Base-by-base conservation (phyloP, 1,140 invertebrate genomes). In the Pemphigus obesinymphae region DNA sequence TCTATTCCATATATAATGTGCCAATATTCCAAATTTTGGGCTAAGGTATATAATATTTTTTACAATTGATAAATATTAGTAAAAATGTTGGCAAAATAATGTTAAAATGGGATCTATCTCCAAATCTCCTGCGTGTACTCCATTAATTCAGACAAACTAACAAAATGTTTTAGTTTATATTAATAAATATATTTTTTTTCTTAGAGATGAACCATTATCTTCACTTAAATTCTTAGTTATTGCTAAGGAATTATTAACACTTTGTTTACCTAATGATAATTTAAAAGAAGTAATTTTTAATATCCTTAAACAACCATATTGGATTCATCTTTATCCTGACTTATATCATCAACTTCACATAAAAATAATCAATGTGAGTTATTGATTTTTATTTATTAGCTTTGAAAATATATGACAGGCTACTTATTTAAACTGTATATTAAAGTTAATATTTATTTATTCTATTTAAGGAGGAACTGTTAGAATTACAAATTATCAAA, bases 241-340 rank as follows among this genome's bases (percentile, higher is more conserved):
- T 61, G 37, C 37, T 31, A 63, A 80, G 20, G 23, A 43, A 80
- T 43, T 80, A 45, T 43, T 61, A 40, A 20, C 4, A 45, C 6
- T 29, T 45, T 17, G 10, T 40, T n/a, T 29, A 50, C 17, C 8
- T 11, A 43, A 80, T 29, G 26, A 45, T 20, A 17, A 61, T 29
- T 61, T 80, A 11, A 80, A 80, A 61, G 3, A 45, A n/a, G 15
- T 61, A 29, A 61, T 80, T 43, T 55, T 15, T 26, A 26, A 61
- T 0, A 58, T 80, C 26, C 53, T 80, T 29, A 80, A 43, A 43
- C 34, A 80, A 80, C 76, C 76, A 10, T 80, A 80, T 34, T 80
- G 76, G 76, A 80, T 80, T 61, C 76, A 80, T 80, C 76, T 80
- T 61, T 80, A 80, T 61, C 55, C 76, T 10, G 53, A 61, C 3